Evolutionary conservation across 1,140 invertebrate genomes (phyloP).

Genomic region (Pantala flavescens): DNA sequence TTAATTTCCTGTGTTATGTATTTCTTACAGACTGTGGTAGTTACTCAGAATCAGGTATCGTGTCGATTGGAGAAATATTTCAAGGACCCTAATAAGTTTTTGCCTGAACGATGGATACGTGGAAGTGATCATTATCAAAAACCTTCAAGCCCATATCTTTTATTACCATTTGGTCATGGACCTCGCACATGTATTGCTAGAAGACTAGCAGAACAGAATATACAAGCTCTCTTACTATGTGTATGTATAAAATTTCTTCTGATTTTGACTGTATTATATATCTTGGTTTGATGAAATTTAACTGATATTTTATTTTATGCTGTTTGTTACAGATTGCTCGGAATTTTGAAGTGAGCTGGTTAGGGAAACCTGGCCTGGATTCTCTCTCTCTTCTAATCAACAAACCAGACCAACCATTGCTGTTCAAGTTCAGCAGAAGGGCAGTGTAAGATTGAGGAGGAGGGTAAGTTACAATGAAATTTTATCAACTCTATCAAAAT

Average conservation of each 20-base stretch:
- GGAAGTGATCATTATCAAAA: slow-evolving; percentile 37
- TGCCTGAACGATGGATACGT: slow-evolving; percentile 67
- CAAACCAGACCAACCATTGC: slow-evolving; percentile 54
- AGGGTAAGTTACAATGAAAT: too few species aligned
- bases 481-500: too few species aligned
- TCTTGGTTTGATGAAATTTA: background rate
- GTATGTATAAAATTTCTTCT: slow-evolving; percentile 39
- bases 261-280: background rate
- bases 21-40: slow-evolving; percentile 64
- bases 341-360: slow-evolving; percentile 56
- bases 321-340: slow-evolving; percentile 49
- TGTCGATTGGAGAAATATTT: slow-evolving; percentile 62
- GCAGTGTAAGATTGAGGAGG: background rate
- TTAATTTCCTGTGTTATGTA: background rate
- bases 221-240: slow-evolving; percentile 62
- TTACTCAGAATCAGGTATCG: slow-evolving; percentile 77
- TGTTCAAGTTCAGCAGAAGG: background rate
- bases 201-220: slow-evolving; percentile 79
- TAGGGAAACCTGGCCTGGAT: slow-evolving; percentile 45
- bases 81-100: slow-evolving; percentile 50
- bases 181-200: slow-evolving; percentile 76
- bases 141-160: slow-evolving; percentile 59
- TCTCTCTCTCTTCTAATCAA: slow-evolving; percentile 62
- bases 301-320: background rate
- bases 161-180: slow-evolving; percentile 83